Evolutionary conservation across 1,140 invertebrate species (phyloP).

Genomic region (Zaprionus capensis): DNA sequence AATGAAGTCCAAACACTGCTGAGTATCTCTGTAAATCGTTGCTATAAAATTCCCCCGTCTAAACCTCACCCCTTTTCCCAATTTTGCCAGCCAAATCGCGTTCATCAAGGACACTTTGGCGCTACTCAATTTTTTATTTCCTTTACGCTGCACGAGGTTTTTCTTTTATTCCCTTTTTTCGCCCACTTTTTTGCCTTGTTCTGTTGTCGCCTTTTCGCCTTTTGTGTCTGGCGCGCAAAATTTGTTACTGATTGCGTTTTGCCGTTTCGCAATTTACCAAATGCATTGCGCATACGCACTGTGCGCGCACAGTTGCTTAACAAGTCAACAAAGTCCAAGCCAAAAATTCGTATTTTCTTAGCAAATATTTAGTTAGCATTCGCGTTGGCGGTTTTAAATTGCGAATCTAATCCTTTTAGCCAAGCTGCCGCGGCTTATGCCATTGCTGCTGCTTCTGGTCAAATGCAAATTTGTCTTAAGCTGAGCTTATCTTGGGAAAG

Average conservation of each 20-base stretch:
- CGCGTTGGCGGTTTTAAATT: constrained; percentile 34
- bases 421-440: not conserved
- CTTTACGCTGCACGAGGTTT: not conserved
- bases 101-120: constrained; percentile 44
- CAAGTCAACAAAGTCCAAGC: constrained; percentile 31
- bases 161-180: not conserved
- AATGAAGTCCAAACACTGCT: constrained; percentile 4
- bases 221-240: constrained; percentile 6
- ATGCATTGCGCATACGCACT: constrained; percentile 53
- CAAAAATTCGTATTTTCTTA: constrained; percentile 42
- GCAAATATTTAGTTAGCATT: constrained; percentile 46
- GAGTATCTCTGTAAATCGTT: constrained; percentile 1
- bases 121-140: constrained; percentile 22
- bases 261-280: constrained; percentile 40
- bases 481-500: constrained; percentile 6
- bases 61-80: not conserved
- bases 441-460: constrained; percentile 30
- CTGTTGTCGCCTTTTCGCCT: not conserved
- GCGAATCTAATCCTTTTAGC: constrained; percentile 55
- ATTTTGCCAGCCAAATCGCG: constrained; percentile 22
- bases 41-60: not conserved
- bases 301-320: constrained; percentile 25
- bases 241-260: constrained; percentile 46
- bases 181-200: not conserved
- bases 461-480: constrained; percentile 61